These are phyloP conservation scores for Nasonia oneida DNA, from an alignment of 2,888 invertebrate genomes.

Conservation along the genomic window DNA sequence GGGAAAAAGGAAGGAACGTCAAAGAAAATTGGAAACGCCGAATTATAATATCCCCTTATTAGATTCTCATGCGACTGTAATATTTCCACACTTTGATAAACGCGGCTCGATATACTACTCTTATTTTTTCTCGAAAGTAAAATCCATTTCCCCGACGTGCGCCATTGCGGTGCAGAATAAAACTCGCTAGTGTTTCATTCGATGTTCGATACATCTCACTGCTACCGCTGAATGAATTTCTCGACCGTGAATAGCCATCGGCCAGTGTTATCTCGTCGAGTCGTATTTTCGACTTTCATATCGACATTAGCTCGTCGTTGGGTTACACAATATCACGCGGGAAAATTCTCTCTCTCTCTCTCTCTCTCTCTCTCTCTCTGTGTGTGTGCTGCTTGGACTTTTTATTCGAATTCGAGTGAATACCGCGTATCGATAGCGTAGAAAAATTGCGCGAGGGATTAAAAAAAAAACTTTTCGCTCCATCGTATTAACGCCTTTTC, in stretches of 20 bases:
- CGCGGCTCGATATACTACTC: not conserved
- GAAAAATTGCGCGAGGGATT: not conserved
- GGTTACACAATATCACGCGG: conserved; percentile 38
- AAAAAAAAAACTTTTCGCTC: not conserved
- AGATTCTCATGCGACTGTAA: not conserved
- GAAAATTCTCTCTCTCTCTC: not conserved
- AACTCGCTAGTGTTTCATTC: conserved; percentile 38
- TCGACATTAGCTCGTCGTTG: conserved; percentile 45
- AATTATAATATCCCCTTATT: not conserved
- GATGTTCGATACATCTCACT: conserved; percentile 41
- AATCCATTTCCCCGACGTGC: not conserved
- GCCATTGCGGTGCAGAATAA: conserved; percentile 28
- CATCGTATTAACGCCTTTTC: conserved; percentile 7
- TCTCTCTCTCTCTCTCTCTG: not conserved
- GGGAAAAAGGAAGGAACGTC: not conserved
- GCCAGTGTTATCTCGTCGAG: conserved; percentile 41
- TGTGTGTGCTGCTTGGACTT: not conserved
- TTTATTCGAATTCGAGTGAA: conserved; percentile 35
- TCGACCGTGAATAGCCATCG: not conserved
- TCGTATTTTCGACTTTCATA: conserved; percentile 47
- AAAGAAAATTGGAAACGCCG: conserved; percentile 7
- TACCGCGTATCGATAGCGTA: not conserved
- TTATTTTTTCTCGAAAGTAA: not conserved
- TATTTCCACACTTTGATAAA: not conserved
- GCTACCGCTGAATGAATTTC: conserved; percentile 48